phyloP scores from a whole-genome alignment of 2,113 vertebrate species.

The Lethenteron camtschaticum region DNA sequence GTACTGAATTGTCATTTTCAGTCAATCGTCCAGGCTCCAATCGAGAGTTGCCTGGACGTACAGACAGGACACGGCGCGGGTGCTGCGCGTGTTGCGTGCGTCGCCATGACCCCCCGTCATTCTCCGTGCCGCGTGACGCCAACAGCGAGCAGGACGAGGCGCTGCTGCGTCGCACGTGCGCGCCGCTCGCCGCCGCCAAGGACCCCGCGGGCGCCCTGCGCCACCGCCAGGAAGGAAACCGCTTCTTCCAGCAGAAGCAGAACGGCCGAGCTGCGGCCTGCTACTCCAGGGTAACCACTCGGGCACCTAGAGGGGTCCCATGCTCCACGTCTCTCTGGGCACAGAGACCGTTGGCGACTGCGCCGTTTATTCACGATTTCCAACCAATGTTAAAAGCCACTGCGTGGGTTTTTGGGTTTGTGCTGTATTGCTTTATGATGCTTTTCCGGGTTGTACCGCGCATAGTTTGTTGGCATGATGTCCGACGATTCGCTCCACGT shows the following conservation, averaged over 20 bases:
- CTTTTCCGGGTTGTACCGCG: not conserved
- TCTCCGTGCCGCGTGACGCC: no score
- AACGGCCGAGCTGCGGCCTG: constrained; percentile 31
- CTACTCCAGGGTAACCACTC: constrained; percentile 45
- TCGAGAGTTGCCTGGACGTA: no score
- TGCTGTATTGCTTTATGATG: not conserved
- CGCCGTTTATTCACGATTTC: not conserved
- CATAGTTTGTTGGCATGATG: not conserved
- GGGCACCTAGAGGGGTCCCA: not conserved
- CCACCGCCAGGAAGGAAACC: constrained; percentile 50
- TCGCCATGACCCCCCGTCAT: no score
- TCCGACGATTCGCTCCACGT: no score
- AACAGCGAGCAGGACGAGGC: constrained; percentile 26
- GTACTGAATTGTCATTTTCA: no score
- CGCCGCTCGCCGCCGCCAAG: constrained; percentile 21
- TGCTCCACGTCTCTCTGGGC: not conserved
- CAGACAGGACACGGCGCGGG: no score
- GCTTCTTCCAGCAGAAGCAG: constrained; percentile 28
- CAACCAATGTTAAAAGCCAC: no score
- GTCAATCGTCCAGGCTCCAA: no score
- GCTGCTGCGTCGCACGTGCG: constrained; percentile 22
- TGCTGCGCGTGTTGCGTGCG: no score
- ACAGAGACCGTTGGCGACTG: not conserved
- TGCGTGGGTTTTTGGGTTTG: no score
- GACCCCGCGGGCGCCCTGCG: constrained; percentile 20